A percentile compares a stretch with the other conserved stretches of the same genome.
These are phyloP conservation scores for Rhynchomys soricoides DNA, from an alignment of 2,113 vertebrate genomes.

Conservation along the genomic window DNA sequence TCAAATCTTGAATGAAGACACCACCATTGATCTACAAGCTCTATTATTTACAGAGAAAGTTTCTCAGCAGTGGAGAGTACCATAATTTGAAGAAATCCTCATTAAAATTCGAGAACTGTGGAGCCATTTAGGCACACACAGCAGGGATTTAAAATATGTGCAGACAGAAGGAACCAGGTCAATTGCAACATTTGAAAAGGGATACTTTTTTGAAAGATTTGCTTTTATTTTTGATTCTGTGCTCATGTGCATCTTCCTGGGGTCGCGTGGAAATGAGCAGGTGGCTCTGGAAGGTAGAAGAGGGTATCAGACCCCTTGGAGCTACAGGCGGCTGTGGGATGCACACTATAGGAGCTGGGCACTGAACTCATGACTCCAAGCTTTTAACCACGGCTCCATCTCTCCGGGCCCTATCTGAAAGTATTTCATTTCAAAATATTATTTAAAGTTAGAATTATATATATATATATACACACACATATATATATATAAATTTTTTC, in stretches of 20 bases:
- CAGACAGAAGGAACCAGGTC: background rate
- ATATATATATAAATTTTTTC: background rate
- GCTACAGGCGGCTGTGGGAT: background rate
- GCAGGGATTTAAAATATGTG: background rate
- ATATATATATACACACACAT: no score
- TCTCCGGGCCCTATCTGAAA: background rate
- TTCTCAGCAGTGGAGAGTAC: background rate
- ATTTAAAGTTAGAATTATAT: slow-evolving; percentile 14
- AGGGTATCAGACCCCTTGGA: background rate
- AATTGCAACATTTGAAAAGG: background rate
- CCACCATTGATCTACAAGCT: slow-evolving; percentile 22
- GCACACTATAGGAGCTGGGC: background rate
- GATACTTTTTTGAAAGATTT: background rate
- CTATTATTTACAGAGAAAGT: background rate
- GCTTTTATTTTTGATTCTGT: background rate
- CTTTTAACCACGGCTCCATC: background rate
- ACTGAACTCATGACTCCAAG: background rate
- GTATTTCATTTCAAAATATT: slow-evolving; percentile 1
- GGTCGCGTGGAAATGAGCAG: background rate
- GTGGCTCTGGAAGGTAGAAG: background rate
- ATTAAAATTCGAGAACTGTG: background rate
- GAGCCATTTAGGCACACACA: background rate
- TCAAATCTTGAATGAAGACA: background rate
- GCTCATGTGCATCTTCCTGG: no score
- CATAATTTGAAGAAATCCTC: background rate